A percentile compares a stretch with the other conserved stretches of the same genome.
These are phyloP conservation scores for Apostichopus leukothele DNA, from an alignment of 53 echinoderm and acorn worm genomes.

Conservation along the genomic window DNA sequence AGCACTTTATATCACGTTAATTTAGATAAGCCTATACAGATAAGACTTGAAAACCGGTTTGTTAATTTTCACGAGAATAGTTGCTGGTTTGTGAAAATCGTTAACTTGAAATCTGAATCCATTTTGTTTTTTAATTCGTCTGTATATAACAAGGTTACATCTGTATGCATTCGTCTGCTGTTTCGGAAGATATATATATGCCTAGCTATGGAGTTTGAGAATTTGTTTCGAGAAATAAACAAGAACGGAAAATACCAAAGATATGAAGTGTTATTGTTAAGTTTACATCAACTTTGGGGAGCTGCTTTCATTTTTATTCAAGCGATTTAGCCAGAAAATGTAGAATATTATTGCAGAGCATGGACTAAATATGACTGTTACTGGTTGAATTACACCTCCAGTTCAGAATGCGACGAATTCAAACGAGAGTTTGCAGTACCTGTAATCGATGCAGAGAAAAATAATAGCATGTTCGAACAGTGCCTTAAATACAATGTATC, in stretches of 20 bases:
- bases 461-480: neutral
- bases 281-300: too few species aligned
- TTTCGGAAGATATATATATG: too few species aligned
- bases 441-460: neutral
- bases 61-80: too few species aligned
- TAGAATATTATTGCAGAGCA: neutral
- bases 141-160: too few species aligned
- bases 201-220: neutral
- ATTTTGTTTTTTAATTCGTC: too few species aligned
- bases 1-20: too few species aligned
- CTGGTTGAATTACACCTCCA: neutral
- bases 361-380: neutral
- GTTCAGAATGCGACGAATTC: neutral
- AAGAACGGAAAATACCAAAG: constrained; percentile 4
- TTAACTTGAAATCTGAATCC: too few species aligned
- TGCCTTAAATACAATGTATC: constrained; percentile 11
- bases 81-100: too few species aligned
- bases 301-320: neutral
- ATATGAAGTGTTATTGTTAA: neutral
- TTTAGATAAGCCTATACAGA: too few species aligned
- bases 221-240: neutral
- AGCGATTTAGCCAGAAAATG: neutral
- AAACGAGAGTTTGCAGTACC: neutral
- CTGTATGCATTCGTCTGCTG: too few species aligned
- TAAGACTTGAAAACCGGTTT: too few species aligned